Conservation (phyloP, 92 coral and sea anemone species). For the Bergia sp. region DNA sequence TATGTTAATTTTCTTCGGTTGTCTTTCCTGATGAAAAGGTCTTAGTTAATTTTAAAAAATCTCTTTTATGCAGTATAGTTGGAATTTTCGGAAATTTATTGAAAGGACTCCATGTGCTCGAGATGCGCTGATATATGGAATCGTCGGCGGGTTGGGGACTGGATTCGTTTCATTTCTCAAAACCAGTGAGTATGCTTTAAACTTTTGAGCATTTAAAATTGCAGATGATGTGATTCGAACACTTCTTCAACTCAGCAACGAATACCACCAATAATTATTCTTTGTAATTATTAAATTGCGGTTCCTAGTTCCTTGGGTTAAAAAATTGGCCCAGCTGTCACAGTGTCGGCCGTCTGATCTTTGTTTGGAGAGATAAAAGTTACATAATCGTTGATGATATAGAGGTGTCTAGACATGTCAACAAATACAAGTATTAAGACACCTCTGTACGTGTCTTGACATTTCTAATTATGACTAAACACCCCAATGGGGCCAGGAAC, state of each 20-base stretch:
- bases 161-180: slow-evolving; percentile 75
- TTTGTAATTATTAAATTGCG: background rate
- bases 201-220: background rate
- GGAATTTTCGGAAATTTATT: slow-evolving; percentile 80
- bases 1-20: background rate
- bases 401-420: no score
- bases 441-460: no score
- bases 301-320: background rate
- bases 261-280: background rate
- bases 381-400: no score
- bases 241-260: background rate
- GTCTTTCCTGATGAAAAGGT: background rate
- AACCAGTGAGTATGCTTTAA: slow-evolving; percentile 74
- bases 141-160: slow-evolving; percentile 71
- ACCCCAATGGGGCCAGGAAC: no score
- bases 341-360: no score
- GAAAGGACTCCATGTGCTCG: slow-evolving; percentile 90
- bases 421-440: no score
- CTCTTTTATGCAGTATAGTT: slow-evolving; percentile 58
- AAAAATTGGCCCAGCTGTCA: no score
- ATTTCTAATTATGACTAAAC: no score
- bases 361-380: no score
- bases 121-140: slow-evolving; percentile 85
- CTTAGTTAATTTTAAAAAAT: background rate
- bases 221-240: background rate